These are phyloP conservation scores for Hemibagrus wyckioides DNA, from an alignment of 2,113 vertebrate species.

Conservation along the genomic window DNA sequence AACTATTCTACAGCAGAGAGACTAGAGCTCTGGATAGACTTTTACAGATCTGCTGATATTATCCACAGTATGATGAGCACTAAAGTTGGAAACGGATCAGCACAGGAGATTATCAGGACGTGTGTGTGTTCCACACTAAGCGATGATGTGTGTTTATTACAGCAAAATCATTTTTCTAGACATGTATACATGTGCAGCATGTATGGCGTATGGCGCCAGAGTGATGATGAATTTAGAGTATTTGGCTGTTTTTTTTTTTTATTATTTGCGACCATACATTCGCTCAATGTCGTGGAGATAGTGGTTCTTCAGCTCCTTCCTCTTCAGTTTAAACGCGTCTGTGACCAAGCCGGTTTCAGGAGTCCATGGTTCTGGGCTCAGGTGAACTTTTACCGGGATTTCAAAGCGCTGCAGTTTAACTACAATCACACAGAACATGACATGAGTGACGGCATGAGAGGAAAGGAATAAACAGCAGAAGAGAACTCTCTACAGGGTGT, in stretches of 20 bases:
- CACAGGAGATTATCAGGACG: not conserved
- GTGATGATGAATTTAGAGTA: not conserved
- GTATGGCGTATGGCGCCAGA: not conserved
- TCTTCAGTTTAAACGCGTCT: conserved; percentile 96
- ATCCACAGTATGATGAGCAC: conserved; percentile 23
- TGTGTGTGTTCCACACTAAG: not conserved
- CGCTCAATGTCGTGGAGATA: conserved; percentile 94
- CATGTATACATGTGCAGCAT: conserved; percentile 35
- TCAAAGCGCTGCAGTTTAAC: conserved; percentile 97
- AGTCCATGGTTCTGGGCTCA: conserved; percentile 96
- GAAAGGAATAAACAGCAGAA: not conserved
- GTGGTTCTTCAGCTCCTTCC: conserved; percentile 96
- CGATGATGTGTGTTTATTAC: conserved; percentile 13
- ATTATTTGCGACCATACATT: conserved; percentile 98
- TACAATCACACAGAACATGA: conserved; percentile 54
- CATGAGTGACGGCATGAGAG: not conserved
- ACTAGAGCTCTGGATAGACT: conserved; percentile 28
- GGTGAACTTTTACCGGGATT: conserved; percentile 89
- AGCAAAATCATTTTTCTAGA: conserved; percentile 23
- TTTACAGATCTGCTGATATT: not conserved
- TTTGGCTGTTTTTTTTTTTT: conserved; percentile 35
- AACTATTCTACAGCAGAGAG: conserved; percentile 50
- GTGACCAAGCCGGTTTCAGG: conserved; percentile 96
- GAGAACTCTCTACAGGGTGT: not conserved
- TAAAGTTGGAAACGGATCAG: conserved; percentile 10